Evolutionary conservation across 2,113 vertebrate genomes (phyloP).

Genomic region (Zosterops japonicus): DNA sequence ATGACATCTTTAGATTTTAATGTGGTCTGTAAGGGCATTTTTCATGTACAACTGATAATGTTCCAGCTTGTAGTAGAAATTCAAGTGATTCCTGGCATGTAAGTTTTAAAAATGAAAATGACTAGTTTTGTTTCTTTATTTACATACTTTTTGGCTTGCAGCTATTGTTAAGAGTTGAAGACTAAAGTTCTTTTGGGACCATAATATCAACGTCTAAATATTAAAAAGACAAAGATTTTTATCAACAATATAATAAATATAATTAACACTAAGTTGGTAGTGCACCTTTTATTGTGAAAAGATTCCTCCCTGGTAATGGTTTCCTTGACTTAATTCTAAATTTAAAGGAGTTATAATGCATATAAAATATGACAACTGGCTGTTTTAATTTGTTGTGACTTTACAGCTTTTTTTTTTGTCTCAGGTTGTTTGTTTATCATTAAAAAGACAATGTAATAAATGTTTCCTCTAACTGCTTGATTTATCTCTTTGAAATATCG

Average conservation of each 20-base stretch:
- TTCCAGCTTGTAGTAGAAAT: not conserved
- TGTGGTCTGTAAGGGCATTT: not conserved
- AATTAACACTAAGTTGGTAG: not conserved
- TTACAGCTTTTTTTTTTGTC: not conserved
- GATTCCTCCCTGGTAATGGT: not conserved
- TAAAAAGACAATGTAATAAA: not conserved
- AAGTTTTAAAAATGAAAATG: not conserved
- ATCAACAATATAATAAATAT: not conserved
- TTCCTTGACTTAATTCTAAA: not conserved
- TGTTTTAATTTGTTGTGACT: not conserved
- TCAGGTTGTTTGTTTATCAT: not conserved
- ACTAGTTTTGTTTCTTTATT: not conserved
- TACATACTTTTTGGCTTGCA: not conserved
- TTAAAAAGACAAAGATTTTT: not conserved
- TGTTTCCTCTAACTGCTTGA: not conserved
- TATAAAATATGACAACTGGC: not conserved
- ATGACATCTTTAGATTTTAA: not conserved
- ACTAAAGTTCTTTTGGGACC: not conserved
- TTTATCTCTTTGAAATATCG: not conserved
- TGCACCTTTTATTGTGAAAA: not conserved
- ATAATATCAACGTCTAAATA: not conserved
- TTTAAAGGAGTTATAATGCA: not conserved
- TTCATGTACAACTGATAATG: not conserved
- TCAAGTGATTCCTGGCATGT: not conserved
- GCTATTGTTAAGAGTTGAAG: not conserved